Evolutionary conservation across 2,113 vertebrate genomes (phyloP).

Genomic region (Hydrochoerus hydrochaeris): DNA sequence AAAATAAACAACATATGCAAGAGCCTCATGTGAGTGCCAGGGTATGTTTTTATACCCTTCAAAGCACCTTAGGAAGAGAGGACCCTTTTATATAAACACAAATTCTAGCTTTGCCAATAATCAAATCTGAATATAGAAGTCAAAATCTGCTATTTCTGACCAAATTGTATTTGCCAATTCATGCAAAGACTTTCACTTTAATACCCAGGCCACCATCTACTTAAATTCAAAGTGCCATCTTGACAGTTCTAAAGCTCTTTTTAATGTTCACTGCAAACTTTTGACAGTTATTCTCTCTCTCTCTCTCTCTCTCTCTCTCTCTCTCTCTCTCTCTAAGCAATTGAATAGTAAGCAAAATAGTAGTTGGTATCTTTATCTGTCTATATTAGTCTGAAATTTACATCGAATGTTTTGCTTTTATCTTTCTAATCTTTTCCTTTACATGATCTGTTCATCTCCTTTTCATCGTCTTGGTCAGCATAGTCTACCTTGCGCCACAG

Average conservation of each 20-base stretch:
- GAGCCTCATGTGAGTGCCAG: neutral
- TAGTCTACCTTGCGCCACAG: neutral
- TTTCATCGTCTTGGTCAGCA: neutral
- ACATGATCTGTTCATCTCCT: neutral
- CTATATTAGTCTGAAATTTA: neutral
- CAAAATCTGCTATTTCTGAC: neutral
- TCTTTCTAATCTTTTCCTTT: neutral
- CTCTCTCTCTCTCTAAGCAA: neutral
- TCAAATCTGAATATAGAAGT: neutral
- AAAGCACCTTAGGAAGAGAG: neutral
- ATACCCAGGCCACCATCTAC: rapidly evolving
- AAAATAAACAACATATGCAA: neutral
- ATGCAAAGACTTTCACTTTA: neutral
- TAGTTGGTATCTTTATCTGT: neutral
- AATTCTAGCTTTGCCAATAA: neutral
- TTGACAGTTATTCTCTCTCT: neutral
- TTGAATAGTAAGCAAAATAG: neutral
- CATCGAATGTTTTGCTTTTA: neutral
- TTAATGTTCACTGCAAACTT: neutral
- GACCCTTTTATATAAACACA: neutral
- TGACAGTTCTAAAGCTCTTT: neutral
- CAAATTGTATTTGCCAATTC: neutral
- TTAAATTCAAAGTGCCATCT: neutral
- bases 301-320: too few species aligned
- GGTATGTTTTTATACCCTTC: neutral